Evolutionary conservation across 2,888 invertebrate genomes (phyloP).

Genomic region (Noctua fimbriata): DNA sequence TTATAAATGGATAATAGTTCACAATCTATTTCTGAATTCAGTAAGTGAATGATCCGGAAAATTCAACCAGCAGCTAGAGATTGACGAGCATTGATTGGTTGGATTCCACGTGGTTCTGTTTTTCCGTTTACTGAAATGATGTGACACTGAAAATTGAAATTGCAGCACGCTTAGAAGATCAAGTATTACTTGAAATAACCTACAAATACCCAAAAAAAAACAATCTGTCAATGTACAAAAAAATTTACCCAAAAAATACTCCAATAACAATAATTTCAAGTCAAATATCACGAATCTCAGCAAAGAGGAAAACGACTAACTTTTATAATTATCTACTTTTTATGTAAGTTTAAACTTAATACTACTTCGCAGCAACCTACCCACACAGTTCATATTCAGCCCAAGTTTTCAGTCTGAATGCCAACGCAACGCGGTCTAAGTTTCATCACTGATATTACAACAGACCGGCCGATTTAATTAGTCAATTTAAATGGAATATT

Average conservation of each 20-base stretch:
- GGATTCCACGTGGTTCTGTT: not conserved
- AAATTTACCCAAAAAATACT: not conserved
- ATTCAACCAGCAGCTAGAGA: not conserved
- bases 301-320: not conserved
- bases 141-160: too few relatives aligned
- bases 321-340: not conserved
- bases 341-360: slow-evolving; percentile 11
- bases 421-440: slow-evolving; percentile 3
- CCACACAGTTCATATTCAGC: slow-evolving; percentile 42
- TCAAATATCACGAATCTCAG: slow-evolving; percentile 11
- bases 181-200: not conserved
- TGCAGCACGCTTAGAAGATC: not conserved
- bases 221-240: not conserved
- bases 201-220: not conserved
- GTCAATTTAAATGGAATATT: too few relatives aligned
- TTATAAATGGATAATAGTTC: too few relatives aligned
- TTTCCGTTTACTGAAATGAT: not conserved
- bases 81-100: not conserved
- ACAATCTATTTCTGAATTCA: not conserved
- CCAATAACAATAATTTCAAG: not conserved
- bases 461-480: too few relatives aligned
- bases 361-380: not conserved
- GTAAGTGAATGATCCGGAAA: not conserved
- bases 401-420: slow-evolving; percentile 11
- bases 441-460: not conserved